phyloP scores from a whole-genome alignment of 2,797 vertebrate species.

The Scomberomorus guttatus region DNA sequence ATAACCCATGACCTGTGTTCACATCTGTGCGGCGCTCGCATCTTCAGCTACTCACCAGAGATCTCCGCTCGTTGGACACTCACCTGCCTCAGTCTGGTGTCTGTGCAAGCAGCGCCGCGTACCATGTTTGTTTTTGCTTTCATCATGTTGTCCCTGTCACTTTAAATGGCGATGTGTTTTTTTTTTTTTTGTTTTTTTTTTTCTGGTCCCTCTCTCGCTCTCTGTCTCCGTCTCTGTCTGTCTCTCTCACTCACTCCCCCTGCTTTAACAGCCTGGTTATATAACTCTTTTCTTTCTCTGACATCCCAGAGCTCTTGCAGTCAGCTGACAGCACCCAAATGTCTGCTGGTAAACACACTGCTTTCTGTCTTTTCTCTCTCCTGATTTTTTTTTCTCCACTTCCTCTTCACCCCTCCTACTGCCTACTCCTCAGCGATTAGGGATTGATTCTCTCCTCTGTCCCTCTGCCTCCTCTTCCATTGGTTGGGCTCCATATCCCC shows the following conservation, averaged over 20 bases:
- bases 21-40: slow-evolving; percentile 43
- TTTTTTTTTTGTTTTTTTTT: slow-evolving; percentile 29
- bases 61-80: slow-evolving; percentile 48
- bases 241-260: slow-evolving; percentile 52
- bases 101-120: slow-evolving; percentile 36
- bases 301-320: slow-evolving; percentile 80
- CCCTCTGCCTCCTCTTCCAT: slow-evolving; percentile 82
- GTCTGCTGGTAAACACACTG: slow-evolving; percentile 83
- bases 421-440: slow-evolving; percentile 81
- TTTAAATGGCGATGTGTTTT: slow-evolving; percentile 68
- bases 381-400: slow-evolving; percentile 45
- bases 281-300: slow-evolving; percentile 82
- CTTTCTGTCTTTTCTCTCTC: slow-evolving; percentile 72
- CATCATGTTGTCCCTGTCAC: slow-evolving; percentile 73
- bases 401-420: slow-evolving; percentile 65
- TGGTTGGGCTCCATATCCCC: slow-evolving; percentile 84
- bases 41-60: slow-evolving; percentile 56
- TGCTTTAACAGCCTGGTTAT: slow-evolving; percentile 82
- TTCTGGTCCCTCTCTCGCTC: slow-evolving; percentile 56
- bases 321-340: slow-evolving; percentile 83
- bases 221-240: slow-evolving; percentile 54
- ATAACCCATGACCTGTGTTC: slow-evolving; percentile 67
- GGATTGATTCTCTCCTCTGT: slow-evolving; percentile 86
- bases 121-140: slow-evolving; percentile 61
- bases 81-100: slow-evolving; percentile 49